Percentiles rank a stretch among this genome's conserved stretches.
Evolutionary conservation across 2,888 invertebrate genomes (phyloP).

Genomic region (Zygogramma bicolorata): DNA sequence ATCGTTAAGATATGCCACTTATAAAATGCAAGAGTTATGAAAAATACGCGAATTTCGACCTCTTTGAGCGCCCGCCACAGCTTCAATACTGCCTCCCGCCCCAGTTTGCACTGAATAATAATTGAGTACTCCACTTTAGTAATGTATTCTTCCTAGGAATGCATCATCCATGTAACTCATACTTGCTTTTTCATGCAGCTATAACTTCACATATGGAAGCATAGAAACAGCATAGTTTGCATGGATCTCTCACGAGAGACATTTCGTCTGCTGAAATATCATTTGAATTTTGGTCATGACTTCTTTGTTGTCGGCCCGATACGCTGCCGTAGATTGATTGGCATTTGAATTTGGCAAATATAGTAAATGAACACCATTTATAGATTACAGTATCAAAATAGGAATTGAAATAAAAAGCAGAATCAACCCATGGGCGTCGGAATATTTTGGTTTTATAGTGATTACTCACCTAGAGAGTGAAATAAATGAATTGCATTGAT

Average conservation of each 20-base stretch:
- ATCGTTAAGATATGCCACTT: too few species aligned
- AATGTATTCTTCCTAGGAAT: too few species aligned
- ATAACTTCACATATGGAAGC: background rate
- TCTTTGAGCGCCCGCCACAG: too few species aligned
- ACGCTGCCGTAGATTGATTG: conserved; percentile 50
- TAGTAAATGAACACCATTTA: conserved; percentile 59
- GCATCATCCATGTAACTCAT: too few species aligned
- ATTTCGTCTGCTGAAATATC: conserved; percentile 4
- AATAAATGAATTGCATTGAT: too few species aligned
- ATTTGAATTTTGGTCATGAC: conserved; percentile 43
- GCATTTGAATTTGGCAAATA: conserved; percentile 61
- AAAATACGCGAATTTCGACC: too few species aligned
- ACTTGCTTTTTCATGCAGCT: too few species aligned
- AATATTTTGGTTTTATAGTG: background rate
- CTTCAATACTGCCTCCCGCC: too few species aligned
- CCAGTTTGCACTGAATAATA: too few species aligned
- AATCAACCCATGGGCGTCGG: background rate
- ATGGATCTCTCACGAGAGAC: conserved; percentile 10
- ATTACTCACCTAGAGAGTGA: background rate
- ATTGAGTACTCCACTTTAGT: too few species aligned
- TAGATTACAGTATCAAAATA: conserved; percentile 38
- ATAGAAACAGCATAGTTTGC: background rate
- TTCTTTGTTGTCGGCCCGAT: conserved; percentile 34
- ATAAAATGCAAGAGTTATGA: too few species aligned
- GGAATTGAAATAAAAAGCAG: conserved; percentile 9